Base-by-base conservation (phyloP, 1,140 invertebrate genomes). In the Laodelphax striatellus region DNA sequence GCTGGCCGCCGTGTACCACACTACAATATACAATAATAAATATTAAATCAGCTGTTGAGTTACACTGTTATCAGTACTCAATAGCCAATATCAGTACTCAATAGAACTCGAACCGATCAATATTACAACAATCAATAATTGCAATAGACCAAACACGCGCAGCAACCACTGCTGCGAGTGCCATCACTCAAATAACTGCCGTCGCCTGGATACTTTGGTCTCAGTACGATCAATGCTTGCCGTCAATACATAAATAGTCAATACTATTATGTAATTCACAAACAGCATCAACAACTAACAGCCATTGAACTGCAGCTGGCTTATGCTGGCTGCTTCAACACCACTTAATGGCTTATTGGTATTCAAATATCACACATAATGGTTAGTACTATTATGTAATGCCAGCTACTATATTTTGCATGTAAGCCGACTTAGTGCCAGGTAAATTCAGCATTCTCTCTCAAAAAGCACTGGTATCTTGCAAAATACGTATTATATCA, bases 241-340 rank as follows among this genome's bases (percentile, higher is more conserved):
- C 46, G 21, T 61, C 55, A 57, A 65, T 65, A 65, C 64, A 65
- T 65, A 63, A 57, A 60, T 60, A 61, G 64, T 63, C 61, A 61
- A 65, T 65, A 65, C 64, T 65, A 65, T 65, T 65, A 63, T 65
- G 64, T 65, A 65, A 65, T 63, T 38, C 34, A 38, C 34, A 38
- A 11, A 38, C 34, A 38, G 34, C 24, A 41, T 57, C 38, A 58
- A 42, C 53, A 58, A 55, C 58, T 56, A 58, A 62, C 58, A 58
- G 42, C 56, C 61, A 62, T 57, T 53, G n/a, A n/a, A n/a, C n/a
- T n/a, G n/a, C n/a, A n/a, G n/a, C 52, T 28, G 17, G 2, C 3
- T 21, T 13, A n/a, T n/a, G n/a, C n/a, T n/a, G n/a, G n/a, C 22
- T 24, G 22, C 19, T 21, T 13, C 46, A 10, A 13, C 19, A 52